Percentiles rank a stretch among this genome's conserved stretches.
phyloP scores from a whole-genome alignment of 2,888 invertebrate genomes.

The Koerneria pararmatus region DNA sequence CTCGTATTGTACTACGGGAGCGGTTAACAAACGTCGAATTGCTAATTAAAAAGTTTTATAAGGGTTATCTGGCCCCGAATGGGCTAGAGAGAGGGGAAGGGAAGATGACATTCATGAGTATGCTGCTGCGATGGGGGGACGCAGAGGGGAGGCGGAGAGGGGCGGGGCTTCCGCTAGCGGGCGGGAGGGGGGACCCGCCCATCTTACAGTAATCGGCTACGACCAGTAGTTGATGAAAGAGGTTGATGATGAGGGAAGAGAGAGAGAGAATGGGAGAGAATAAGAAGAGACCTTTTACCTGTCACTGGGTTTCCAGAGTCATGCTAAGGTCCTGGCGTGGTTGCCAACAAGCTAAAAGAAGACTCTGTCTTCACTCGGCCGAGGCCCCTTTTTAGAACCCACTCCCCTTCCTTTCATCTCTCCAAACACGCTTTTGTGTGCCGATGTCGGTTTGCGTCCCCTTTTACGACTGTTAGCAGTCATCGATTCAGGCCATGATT shows the following conservation, averaged over 20 bases:
- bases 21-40: constrained; percentile 2
- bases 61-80: not conserved
- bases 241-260: constrained; percentile 4
- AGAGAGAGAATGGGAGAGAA: constrained; percentile 5
- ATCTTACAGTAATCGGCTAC: constrained; percentile 1
- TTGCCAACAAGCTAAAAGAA: no score
- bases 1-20: not conserved
- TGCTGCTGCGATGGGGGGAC: not conserved
- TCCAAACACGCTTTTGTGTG: no score
- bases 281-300: no score
- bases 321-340: no score
- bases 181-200: not conserved
- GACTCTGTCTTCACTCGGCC: no score
- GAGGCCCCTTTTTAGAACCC: no score
- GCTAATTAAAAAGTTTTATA: constrained; percentile 26
- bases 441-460: no score
- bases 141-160: not conserved
- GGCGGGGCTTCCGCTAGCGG: not conserved
- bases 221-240: not conserved
- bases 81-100: not conserved
- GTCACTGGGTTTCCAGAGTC: no score
- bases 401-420: no score
- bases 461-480: no score
- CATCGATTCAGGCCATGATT: no score
- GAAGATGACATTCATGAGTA: not conserved